A percentile compares a stretch with the other conserved stretches of the same genome.
These are phyloP conservation scores for Etheostoma cragini DNA, from an alignment of 2,113 vertebrate species.

Conservation along the genomic window DNA sequence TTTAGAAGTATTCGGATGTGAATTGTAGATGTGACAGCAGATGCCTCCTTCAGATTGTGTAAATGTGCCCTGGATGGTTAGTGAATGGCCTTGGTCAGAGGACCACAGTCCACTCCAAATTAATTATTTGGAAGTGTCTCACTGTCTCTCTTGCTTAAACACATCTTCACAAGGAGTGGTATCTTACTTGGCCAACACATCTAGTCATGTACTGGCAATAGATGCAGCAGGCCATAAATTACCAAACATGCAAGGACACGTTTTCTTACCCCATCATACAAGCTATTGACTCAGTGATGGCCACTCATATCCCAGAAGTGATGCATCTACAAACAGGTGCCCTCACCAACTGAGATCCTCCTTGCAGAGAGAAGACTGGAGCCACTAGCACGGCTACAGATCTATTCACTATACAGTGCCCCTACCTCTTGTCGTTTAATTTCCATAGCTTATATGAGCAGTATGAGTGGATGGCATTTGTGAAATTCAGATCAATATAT, in stretches of 20 bases:
- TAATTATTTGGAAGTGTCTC: conserved; percentile 8
- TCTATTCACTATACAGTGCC: neutral
- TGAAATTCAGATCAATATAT: conserved; percentile 39
- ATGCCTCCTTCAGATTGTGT: conserved; percentile 8
- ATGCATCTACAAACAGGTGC: conserved; percentile 27
- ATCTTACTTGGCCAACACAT: conserved; percentile 12
- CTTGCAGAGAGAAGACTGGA: neutral
- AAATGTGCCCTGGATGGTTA: conserved; percentile 8
- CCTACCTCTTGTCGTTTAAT: neutral
- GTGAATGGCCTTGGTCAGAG: conserved; percentile 14
- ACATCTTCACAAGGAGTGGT: conserved; percentile 10
- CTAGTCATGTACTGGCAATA: neutral
- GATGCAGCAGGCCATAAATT: conserved; percentile 11
- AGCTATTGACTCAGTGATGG: conserved; percentile 4
- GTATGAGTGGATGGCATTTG: conserved; percentile 29
- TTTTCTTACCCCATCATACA: conserved; percentile 1
- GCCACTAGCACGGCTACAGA: neutral
- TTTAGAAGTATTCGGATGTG: neutral
- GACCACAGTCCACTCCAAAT: conserved; percentile 27
- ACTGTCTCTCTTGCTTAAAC: conserved; percentile 6
- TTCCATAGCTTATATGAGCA: conserved; percentile 26
- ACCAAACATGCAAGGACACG: conserved; percentile 10
- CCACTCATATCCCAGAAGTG: conserved; percentile 16
- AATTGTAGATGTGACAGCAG: neutral
- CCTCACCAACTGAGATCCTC: neutral